Conservation (phyloP, 2,888 invertebrate species). For the Cryptocephalus moraei region DNA sequence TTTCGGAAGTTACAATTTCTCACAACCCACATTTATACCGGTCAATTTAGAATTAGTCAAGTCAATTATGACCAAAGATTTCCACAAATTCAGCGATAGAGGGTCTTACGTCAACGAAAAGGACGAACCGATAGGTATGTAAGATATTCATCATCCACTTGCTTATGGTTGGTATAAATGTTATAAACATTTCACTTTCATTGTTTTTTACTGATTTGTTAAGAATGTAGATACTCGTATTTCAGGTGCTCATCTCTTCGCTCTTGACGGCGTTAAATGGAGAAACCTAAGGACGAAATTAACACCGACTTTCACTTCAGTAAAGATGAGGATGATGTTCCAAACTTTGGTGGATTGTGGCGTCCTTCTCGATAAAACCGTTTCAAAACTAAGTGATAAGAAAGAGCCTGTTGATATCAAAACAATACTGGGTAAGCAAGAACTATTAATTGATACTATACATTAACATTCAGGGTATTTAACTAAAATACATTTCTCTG, state of each 20-base stretch:
- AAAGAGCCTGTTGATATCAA: conserved; percentile 10
- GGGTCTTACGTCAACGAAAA: conserved; percentile 47
- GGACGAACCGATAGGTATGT: conserved; percentile 42
- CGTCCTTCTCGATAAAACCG: too few relatives aligned
- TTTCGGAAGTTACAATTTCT: conserved; percentile 6
- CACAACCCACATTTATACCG: conserved; percentile 3
- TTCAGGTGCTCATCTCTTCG: conserved; percentile 27
- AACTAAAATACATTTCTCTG: too few relatives aligned
- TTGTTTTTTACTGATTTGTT: too few relatives aligned
- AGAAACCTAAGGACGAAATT: too few relatives aligned
- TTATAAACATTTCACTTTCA: not conserved
- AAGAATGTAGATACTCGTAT: too few relatives aligned
- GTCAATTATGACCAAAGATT: conserved; percentile 47
- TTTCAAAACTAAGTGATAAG: conserved; percentile 1
- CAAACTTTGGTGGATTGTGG: too few relatives aligned
- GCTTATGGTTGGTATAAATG: not conserved
- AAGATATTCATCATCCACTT: too few relatives aligned
- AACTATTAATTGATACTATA: not conserved
- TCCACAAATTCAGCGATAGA: conserved; percentile 49
- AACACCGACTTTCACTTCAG: conserved; percentile 52
- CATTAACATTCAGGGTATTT: not conserved
- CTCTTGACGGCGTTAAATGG: conserved; percentile 11
- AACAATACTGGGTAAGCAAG: conserved; percentile 4
- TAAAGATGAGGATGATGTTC: conserved; percentile 54
- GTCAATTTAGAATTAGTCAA: conserved; percentile 21